These are phyloP conservation scores for Sebastolobus alascanus DNA, from an alignment of 2,797 vertebrate genomes.

Conservation along the genomic window DNA sequence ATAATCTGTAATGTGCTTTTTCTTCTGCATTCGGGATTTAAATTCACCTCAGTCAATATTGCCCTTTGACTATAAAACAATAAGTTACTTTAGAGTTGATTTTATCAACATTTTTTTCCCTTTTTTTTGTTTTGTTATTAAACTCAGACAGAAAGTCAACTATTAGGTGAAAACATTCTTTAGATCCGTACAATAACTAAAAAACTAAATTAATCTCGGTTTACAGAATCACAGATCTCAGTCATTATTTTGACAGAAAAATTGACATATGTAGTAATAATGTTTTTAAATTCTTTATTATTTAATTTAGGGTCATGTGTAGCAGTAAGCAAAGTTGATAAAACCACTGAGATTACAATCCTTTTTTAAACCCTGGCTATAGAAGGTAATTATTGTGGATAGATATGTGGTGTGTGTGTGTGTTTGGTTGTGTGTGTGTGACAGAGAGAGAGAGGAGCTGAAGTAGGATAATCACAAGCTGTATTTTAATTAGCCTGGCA, in stretches of 20 bases:
- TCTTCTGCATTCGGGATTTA: slow-evolving; percentile 8
- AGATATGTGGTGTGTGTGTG: slow-evolving; percentile 12
- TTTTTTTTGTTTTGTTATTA: background rate
- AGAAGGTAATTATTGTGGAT: slow-evolving; percentile 44
- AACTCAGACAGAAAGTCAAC: background rate
- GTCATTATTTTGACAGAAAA: slow-evolving; percentile 6
- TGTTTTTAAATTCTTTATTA: slow-evolving; percentile 17
- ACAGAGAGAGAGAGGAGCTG: slow-evolving; percentile 52
- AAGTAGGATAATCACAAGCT: slow-evolving; percentile 75
- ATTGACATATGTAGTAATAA: background rate
- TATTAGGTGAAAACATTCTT: background rate
- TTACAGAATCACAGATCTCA: background rate
- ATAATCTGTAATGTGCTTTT: slow-evolving; percentile 43
- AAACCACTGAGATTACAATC: slow-evolving; percentile 24
- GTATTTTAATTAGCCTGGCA: slow-evolving; percentile 80
- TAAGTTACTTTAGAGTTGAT: background rate
- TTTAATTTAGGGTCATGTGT: slow-evolving; percentile 9
- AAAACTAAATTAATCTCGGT: background rate
- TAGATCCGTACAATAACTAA: background rate
- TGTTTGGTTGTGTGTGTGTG: slow-evolving; percentile 14
- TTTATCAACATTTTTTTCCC: background rate
- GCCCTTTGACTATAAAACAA: slow-evolving; percentile 2
- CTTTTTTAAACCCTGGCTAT: slow-evolving; percentile 23
- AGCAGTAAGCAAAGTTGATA: slow-evolving; percentile 9
- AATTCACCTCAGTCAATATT: slow-evolving; percentile 8